A percentile compares a stretch with the other conserved stretches of the same genome.
Evolutionary conservation across 2,113 vertebrate genomes (phyloP).

Genomic region (Corvus hawaiiensis): DNA sequence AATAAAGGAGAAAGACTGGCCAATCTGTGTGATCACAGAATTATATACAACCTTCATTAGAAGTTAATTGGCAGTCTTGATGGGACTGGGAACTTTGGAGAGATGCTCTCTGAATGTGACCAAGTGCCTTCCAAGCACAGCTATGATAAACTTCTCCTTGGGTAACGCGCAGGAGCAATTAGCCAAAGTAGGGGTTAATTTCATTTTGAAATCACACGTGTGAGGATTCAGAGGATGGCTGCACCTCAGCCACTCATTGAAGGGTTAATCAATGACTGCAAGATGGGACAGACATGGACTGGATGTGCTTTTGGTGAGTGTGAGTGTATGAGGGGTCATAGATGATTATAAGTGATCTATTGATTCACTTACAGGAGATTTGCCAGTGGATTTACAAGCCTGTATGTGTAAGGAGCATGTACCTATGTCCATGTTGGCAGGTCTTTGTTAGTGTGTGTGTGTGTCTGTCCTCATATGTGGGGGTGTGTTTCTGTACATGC

Average conservation of each 20-base stretch:
- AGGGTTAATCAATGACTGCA: background rate
- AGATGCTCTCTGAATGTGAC: background rate
- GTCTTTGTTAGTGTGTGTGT: no score
- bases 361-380: accelerated
- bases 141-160: background rate
- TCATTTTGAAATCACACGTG: accelerated
- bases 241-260: accelerated
- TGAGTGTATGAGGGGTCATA: background rate
- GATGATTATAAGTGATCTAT: accelerated
- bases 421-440: accelerated
- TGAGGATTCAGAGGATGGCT: background rate
- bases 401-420: accelerated
- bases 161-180: background rate
- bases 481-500: background rate
- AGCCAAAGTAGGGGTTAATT: background rate
- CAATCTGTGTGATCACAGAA: background rate
- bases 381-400: background rate
- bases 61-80: background rate
- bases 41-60: background rate
- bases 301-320: background rate
- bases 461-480: background rate
- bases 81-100: background rate
- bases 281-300: background rate
- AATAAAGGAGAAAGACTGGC: background rate
- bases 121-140: background rate